Base-by-base conservation (phyloP, 2,888 invertebrate genomes). In the Arrhopalites spinosus region DNA sequence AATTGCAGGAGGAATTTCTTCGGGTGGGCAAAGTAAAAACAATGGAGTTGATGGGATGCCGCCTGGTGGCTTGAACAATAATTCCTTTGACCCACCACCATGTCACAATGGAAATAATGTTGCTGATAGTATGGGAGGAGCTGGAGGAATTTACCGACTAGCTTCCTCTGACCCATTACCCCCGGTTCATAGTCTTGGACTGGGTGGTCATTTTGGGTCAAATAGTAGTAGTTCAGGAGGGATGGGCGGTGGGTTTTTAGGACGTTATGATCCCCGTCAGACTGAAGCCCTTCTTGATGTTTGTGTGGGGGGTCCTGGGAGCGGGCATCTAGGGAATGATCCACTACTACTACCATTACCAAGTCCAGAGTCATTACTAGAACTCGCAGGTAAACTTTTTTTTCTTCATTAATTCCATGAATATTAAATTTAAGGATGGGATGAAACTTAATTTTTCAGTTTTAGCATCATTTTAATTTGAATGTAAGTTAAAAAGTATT, bases 51-150 rank as follows among this genome's bases (percentile, higher is more conserved):
- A 79, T 15, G 82, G 81, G 29, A 77, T 79, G 78, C 80, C 82
- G 1, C 77, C 80, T 3, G 81, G 81, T 61, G 81, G 82, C 47
- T 87, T 88, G 17, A 88, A 87, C 79, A 92, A 91, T 84, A 89
- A 91, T 61, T 88, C 90, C 47, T 88, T 89, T 20, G 90, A 90
- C 83, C 91, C 92, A 80, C 86, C 83, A 20, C 78, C 81, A 63
- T 79, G 78, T 76, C 78, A 77, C 77, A 78, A 76, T 72, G 77
- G 79, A 15, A 76, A 75, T 64, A 78, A 76, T 53, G 90, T 92
- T 83, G 76, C 78, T 66, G 74, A 77, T n/a, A 67, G 74, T 27
- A 61, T 74, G 8, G 78, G 77, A n/a, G 77, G 73, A 73, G 79
- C 80, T 45, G 82, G 80, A 7, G 78, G 80, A 17, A 78, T 83